Evolutionary conservation across 2,113 vertebrate genomes (phyloP).

Genomic region (Petrocephalus zakoni): DNA sequence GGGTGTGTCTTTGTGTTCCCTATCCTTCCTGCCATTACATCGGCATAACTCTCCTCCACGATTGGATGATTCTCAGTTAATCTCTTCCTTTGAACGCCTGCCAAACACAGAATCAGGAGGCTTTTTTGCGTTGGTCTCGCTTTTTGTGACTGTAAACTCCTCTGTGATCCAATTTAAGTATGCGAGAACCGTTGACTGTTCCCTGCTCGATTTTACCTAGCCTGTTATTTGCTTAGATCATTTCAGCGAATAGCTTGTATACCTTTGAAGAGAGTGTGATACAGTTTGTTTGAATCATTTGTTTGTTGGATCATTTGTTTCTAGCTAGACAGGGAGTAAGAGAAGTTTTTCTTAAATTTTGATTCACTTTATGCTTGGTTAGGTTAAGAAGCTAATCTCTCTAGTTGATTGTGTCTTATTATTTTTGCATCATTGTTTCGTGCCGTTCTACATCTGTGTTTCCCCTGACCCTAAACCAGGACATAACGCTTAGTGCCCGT

Average conservation of each 20-base stretch:
- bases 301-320: neutral
- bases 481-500: neutral
- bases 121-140: neutral
- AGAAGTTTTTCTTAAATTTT: neutral
- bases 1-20: too few species aligned
- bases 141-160: neutral
- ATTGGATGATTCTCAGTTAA: neutral
- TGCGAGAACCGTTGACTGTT: neutral
- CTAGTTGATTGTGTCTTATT: neutral
- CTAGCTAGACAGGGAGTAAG: neutral
- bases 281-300: neutral
- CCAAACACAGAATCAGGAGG: neutral
- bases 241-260: neutral
- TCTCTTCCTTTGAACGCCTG: neutral
- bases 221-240: neutral
- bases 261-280: neutral
- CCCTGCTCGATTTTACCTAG: neutral
- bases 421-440: neutral
- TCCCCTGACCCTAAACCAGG: neutral
- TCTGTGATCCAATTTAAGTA: neutral
- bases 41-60: neutral
- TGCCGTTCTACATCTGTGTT: neutral
- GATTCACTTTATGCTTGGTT: neutral
- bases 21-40: neutral
- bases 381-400: neutral